Base-by-base conservation (phyloP, 1,140 invertebrate genomes). In the Diabrotica undecimpunctata region DNA sequence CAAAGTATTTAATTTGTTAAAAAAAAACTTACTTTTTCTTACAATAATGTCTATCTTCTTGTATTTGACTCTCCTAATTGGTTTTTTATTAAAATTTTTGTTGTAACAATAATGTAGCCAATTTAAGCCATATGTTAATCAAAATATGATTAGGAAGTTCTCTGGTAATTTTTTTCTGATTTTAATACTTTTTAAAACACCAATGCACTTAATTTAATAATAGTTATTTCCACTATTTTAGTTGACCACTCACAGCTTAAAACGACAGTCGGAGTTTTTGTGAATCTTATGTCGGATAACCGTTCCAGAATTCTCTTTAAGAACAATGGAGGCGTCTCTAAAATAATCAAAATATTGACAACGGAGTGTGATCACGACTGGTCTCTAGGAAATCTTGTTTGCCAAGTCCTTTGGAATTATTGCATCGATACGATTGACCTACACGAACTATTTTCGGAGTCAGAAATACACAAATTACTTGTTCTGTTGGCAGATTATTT, bases 391-490 rank as follows among this genome's bases (percentile, higher is more conserved):
- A 83, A 80, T 65, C 77, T 88, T 63, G 81, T 87, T 5, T 88
- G 87, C 75, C 86, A 88, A 76, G 83, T 84, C 7, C 72, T 91
- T 12, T 90, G 89, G 88, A 91, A 91, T 79, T 88, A 86, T 70
- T 85, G 85, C 65, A 86, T 86, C 39, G 86, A 88, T 53, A 80
- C 77, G 5, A 75, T 77, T 54, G 80, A 82, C 75, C 74, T 80
- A 25, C 77, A 81, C 63, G 78, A 80, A 41, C 72, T 82, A n/a
- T 72, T 84, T 46, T 80, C 80, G 6, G 78, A 82, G n/a, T 74
- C 79, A 58, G 80, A 84, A 67, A 79, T 84, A 36, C 81, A 86
- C 66, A 79, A 83, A 62, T 74, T 87, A 4, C 74, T 84, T 35
- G 79, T 81, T 56, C 72, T 85, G 10, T 71, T 87, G n/a, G 81